Percentiles rank a stretch among this genome's conserved stretches.
Evolutionary conservation across 2,113 vertebrate genomes (phyloP).

Genomic region (Albula goreensis): DNA sequence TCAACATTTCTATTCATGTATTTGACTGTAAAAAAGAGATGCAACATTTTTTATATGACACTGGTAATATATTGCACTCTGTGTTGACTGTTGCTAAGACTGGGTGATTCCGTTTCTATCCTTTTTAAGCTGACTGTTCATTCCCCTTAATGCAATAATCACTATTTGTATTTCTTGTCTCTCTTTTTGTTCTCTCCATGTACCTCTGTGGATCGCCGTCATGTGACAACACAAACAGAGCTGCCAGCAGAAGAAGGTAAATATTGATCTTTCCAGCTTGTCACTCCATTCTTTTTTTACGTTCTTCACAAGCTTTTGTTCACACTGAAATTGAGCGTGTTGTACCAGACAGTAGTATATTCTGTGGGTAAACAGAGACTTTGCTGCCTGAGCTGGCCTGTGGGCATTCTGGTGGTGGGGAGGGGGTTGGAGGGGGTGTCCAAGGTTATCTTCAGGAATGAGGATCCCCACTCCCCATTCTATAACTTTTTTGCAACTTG

Average conservation of each 20-base stretch:
- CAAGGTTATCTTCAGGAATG: not conserved
- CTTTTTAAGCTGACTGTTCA: not conserved
- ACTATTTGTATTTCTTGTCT: conserved; percentile 46
- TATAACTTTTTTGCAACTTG: too few relatives aligned
- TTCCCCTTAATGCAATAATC: not conserved
- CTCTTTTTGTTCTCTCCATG: conserved; percentile 19
- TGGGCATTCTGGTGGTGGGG: not conserved
- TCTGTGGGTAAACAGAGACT: conserved; percentile 39
- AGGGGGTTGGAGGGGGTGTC: not conserved
- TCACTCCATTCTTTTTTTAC: conserved; percentile 39
- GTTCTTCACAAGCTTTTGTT: conserved; percentile 34
- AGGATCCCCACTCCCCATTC: not conserved
- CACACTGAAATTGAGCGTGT: conserved; percentile 35
- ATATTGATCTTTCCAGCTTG: conserved; percentile 69
- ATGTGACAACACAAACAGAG: conserved; percentile 62
- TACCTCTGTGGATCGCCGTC: conserved; percentile 45
- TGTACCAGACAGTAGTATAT: conserved; percentile 42
- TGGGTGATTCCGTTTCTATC: not conserved
- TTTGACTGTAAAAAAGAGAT: too few relatives aligned
- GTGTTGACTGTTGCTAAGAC: not conserved
- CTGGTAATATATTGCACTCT: not conserved
- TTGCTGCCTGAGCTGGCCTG: not conserved
- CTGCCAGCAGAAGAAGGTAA: conserved; percentile 82
- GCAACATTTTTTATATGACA: too few relatives aligned
- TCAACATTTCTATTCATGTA: too few relatives aligned